Evolutionary conservation across 2,797 vertebrate genomes (phyloP).

Genomic region (Triplophysa bombifrons): DNA sequence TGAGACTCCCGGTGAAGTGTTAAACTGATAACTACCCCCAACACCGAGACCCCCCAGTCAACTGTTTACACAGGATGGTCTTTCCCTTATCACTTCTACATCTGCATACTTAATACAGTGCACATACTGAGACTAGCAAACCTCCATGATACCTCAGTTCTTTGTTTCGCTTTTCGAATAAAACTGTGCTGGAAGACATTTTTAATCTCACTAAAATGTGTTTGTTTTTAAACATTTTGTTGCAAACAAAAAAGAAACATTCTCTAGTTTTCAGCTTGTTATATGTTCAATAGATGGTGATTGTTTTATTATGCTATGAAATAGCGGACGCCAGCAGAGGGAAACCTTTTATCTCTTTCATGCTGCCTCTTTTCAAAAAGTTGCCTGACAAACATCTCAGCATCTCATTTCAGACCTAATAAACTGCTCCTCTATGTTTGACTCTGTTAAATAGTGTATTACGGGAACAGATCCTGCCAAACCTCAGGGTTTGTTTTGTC

Average conservation of each 20-base stretch:
- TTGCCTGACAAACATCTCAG: constrained; percentile 58
- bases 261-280: neutral
- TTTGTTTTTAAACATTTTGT: too few relatives aligned
- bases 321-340: constrained; percentile 58
- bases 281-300: constrained; percentile 41
- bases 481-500: constrained; percentile 53
- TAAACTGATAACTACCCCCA: constrained; percentile 66
- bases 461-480: constrained; percentile 44
- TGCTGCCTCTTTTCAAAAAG: constrained; percentile 55
- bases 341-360: constrained; percentile 71
- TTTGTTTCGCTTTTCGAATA: neutral
- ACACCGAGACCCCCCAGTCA: constrained; percentile 5
- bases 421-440: constrained; percentile 57
- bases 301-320: constrained; percentile 67
- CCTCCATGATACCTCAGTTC: neutral
- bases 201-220: neutral
- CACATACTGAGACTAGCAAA: neutral
- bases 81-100: constrained; percentile 29
- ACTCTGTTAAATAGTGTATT: constrained; percentile 47
- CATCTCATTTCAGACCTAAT: constrained; percentile 69
- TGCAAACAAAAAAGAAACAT: neutral
- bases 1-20: constrained; percentile 57
- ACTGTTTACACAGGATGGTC: constrained; percentile 41
- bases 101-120: constrained; percentile 17
- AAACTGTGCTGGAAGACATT: neutral